Conservation (phyloP, 2,888 invertebrate species). For the Uloborus plumipes region DNA sequence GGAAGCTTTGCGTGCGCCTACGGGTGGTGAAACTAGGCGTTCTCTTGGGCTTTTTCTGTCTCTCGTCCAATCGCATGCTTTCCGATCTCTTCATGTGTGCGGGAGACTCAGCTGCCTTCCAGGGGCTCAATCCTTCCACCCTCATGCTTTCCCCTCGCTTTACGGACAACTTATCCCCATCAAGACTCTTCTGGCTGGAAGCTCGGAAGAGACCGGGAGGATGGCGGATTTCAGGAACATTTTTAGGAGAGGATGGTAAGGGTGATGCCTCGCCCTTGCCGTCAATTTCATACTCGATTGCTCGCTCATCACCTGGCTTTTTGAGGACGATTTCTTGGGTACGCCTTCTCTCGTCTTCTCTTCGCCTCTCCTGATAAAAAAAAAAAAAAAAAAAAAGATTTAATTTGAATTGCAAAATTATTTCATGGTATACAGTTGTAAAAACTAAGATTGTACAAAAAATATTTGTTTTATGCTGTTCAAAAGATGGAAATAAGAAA, state of each 20-base stretch:
- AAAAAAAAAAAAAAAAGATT: no score
- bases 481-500: not conserved
- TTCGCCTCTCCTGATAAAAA: constrained; percentile 77
- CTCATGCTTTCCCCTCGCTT: constrained; percentile 94
- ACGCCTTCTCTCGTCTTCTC: constrained; percentile 82
- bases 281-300: constrained; percentile 56
- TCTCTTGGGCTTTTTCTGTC: constrained; percentile 80
- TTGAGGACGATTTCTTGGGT: constrained; percentile 77
- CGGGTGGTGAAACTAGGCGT: constrained; percentile 96
- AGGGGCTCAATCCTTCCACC: constrained; percentile 72
- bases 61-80: constrained; percentile 63
- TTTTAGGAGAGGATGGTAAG: constrained; percentile 19
- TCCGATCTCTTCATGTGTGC: constrained; percentile 62
- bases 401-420: no score
- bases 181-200: constrained; percentile 59
- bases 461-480: constrained; percentile 13
- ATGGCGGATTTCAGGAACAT: constrained; percentile 59
- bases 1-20: constrained; percentile 73
- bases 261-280: constrained; percentile 15
- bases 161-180: constrained; percentile 69
- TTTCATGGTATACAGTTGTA: no score
- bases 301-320: constrained; percentile 67
- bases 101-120: constrained; percentile 53
- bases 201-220: constrained; percentile 51
- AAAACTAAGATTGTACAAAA: not conserved